phyloP scores from a whole-genome alignment of 2,797 vertebrate species.

The Sebastes kiyomatsui region DNA sequence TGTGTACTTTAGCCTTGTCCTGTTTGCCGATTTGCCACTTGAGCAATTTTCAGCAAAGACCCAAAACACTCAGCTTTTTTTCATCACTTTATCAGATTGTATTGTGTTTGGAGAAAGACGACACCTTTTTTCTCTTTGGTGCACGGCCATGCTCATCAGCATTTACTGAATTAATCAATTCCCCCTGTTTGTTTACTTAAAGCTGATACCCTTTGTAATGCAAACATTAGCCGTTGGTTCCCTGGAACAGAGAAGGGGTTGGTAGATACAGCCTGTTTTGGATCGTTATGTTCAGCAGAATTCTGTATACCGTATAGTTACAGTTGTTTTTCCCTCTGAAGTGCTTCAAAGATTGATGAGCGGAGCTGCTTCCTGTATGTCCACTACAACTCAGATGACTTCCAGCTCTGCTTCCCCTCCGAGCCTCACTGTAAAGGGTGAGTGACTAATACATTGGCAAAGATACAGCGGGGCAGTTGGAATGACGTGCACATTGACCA shows the following conservation, averaged over 20 bases:
- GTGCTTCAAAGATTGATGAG: conserved; percentile 89
- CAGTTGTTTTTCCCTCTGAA: conserved; percentile 47
- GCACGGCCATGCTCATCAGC: neutral
- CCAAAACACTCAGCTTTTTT: neutral
- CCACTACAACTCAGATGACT: conserved; percentile 87
- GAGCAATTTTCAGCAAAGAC: neutral
- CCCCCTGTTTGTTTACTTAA: neutral
- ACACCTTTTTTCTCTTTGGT: neutral
- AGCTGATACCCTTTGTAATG: neutral
- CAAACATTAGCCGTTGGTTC: neutral
- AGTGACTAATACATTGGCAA: conserved; percentile 36
- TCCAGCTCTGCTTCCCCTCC: conserved; percentile 92
- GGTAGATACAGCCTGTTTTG: neutral
- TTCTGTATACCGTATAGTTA: neutral
- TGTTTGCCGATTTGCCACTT: neutral
- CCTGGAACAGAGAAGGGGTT: neutral
- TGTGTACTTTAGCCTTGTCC: conserved; percentile 36
- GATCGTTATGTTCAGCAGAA: neutral
- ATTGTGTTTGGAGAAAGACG: neutral
- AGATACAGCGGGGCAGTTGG: neutral
- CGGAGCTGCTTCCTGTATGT: conserved; percentile 93
- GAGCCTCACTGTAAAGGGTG: conserved; percentile 89
- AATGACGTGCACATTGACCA: neutral
- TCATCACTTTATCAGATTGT: conserved; percentile 2
- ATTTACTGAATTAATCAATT: neutral